Evolutionary conservation across 2,888 invertebrate species (phyloP).

Genomic region (Ligdia adustata): DNA sequence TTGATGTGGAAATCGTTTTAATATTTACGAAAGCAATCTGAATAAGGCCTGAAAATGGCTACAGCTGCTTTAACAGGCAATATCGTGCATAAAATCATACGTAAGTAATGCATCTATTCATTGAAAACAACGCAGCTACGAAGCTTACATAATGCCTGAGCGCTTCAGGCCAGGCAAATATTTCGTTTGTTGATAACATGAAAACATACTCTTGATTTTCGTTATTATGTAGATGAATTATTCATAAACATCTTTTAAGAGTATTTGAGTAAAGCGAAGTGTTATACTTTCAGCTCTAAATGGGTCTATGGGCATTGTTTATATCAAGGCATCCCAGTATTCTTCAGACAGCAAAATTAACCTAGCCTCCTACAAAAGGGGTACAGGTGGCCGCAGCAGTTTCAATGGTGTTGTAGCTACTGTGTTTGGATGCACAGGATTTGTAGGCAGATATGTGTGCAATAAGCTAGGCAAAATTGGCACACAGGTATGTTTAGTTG

Average conservation of each 20-base stretch:
- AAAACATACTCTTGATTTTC: too few species aligned
- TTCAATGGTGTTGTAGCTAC: slow-evolving; percentile 99
- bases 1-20: slow-evolving; percentile 14
- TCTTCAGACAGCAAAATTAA: slow-evolving; percentile 83
- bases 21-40: slow-evolving; percentile 9
- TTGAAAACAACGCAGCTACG: slow-evolving; percentile 27
- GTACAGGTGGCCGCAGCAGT: slow-evolving; percentile 96
- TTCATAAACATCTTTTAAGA: too few species aligned
- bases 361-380: slow-evolving; percentile 88
- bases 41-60: slow-evolving; percentile 68
- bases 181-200: slow-evolving; percentile 10
- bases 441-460: slow-evolving; percentile 93
- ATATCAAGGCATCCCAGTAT: slow-evolving; percentile 78
- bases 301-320: slow-evolving; percentile 71
- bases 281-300: slow-evolving; percentile 60
- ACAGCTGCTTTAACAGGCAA: slow-evolving; percentile 67
- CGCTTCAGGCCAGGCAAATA: slow-evolving; percentile 4
- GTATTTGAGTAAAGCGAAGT: background rate
- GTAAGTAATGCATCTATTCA: slow-evolving; percentile 52
- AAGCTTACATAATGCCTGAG: slow-evolving; percentile 69
- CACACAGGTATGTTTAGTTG: slow-evolving; percentile 84
- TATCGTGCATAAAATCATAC: slow-evolving; percentile 63
- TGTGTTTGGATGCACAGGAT: slow-evolving; percentile 97
- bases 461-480: slow-evolving; percentile 95
- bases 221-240: too few species aligned